A percentile compares a stretch with the other conserved stretches of the same genome.
Evolutionary conservation across 2,113 vertebrate genomes (phyloP).

Genomic region (Spea multiplicata): DNA sequence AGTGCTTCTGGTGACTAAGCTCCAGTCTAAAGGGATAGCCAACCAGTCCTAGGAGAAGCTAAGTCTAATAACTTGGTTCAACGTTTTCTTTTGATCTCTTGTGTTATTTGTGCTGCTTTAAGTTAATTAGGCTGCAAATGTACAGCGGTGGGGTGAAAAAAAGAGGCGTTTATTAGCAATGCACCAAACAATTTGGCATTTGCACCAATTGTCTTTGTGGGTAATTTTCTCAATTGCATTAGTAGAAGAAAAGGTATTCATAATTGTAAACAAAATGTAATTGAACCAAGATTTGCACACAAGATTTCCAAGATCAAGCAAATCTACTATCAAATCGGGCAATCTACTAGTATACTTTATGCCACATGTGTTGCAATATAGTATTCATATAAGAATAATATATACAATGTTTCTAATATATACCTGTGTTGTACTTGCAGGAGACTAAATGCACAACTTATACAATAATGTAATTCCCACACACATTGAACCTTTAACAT

Average conservation of each 20-base stretch:
- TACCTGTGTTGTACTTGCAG: no score
- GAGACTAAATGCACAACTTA: no score
- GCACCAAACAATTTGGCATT: neutral
- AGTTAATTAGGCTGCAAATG: slow-evolving; percentile 13
- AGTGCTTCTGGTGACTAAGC: neutral
- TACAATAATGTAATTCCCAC: no score
- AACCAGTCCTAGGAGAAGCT: neutral
- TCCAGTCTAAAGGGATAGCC: slow-evolving; percentile 5
- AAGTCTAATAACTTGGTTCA: slow-evolving; percentile 17
- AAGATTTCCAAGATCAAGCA: no score
- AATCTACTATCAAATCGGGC: no score
- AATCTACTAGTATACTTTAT: no score
- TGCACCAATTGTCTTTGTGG: slow-evolving; percentile 30
- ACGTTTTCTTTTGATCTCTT: slow-evolving; percentile 21
- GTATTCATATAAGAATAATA: neutral
- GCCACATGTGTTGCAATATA: neutral
- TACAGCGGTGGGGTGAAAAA: neutral
- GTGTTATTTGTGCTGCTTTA: slow-evolving; percentile 3
- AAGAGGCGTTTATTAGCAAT: slow-evolving; percentile 1
- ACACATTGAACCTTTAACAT: no score
- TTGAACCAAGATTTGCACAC: slow-evolving; percentile 6
- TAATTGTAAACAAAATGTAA: slow-evolving; percentile 5
- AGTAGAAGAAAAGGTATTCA: neutral
- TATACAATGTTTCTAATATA: no score
- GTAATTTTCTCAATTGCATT: slow-evolving; percentile 13